A percentile compares a stretch with the other conserved stretches of the same genome.
Evolutionary conservation across 53 echinoderm and acorn worm species (phyloP).

Genomic region (Paracentrotus lividus): DNA sequence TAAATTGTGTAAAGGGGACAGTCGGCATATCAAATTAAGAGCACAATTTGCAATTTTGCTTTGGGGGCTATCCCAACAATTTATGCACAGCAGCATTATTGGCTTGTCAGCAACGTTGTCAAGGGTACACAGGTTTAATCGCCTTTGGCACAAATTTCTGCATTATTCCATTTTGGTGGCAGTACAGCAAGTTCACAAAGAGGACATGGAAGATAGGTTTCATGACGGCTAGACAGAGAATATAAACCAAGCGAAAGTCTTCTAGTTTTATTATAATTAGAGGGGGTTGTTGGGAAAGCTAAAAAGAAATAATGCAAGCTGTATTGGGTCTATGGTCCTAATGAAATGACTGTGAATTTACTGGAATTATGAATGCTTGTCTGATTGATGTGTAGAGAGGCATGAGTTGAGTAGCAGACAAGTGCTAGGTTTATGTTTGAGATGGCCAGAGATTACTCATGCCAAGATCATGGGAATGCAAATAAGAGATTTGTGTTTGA

Average conservation of each 20-base stretch:
- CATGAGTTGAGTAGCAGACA: constrained; percentile 9
- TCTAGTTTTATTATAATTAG: not conserved
- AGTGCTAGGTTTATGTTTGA: not conserved
- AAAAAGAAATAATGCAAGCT: not conserved
- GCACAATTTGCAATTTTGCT: not conserved
- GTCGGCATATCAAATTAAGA: not conserved
- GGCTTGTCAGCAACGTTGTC: constrained; percentile 1
- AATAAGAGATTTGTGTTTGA: not conserved
- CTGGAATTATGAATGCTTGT: constrained; percentile 23
- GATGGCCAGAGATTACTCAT: not conserved
- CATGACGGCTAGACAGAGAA: not conserved
- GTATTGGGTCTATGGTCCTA: not conserved
- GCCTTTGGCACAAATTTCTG: constrained; percentile 30
- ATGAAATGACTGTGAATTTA: not conserved
- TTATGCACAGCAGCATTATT: constrained; percentile 2
- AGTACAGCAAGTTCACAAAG: constrained; percentile 10
- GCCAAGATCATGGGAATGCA: constrained; percentile 10
- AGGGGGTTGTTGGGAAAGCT: too few species aligned
- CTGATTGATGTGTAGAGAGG: not conserved
- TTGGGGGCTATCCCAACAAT: constrained; percentile 16
- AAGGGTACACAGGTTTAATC: constrained; percentile 33
- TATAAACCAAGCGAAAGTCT: not conserved
- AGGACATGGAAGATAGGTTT: constrained; percentile 1
- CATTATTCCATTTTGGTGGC: constrained; percentile 26
- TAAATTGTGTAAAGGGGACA: not conserved